These are phyloP conservation scores for Scelioninae gen. 2 DNA, from an alignment of 2,888 invertebrate species.

Conservation along the genomic window DNA sequence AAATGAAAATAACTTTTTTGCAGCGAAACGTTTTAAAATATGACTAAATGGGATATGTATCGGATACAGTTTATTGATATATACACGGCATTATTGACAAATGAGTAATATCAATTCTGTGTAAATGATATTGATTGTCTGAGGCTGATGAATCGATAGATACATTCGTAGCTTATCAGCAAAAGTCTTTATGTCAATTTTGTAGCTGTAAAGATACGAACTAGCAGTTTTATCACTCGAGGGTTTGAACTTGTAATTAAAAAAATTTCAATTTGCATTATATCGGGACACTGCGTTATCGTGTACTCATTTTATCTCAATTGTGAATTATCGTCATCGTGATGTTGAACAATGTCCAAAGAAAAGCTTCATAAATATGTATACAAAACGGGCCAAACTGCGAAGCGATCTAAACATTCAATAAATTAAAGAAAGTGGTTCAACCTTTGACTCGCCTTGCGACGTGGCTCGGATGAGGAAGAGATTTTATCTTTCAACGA, in stretches of 20 bases:
- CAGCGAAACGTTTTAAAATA: slow-evolving; percentile 16
- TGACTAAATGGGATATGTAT: slow-evolving; percentile 23
- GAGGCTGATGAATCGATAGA: slow-evolving; percentile 41
- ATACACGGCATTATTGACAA: slow-evolving; percentile 49
- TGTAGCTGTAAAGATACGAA: slow-evolving; percentile 42
- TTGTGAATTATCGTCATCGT: slow-evolving; percentile 46
- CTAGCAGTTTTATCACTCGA: slow-evolving; percentile 37
- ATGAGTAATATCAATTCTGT: slow-evolving; percentile 56
- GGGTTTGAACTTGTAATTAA: slow-evolving; percentile 24
- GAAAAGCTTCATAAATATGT: slow-evolving; percentile 40
- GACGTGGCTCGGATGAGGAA: slow-evolving; percentile 1
- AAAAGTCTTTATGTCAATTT: slow-evolving; percentile 45
- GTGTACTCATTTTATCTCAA: slow-evolving; percentile 28
- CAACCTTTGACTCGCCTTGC: slow-evolving; percentile 24
- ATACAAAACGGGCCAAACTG: slow-evolving; percentile 17
- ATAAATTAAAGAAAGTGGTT: slow-evolving; percentile 41
- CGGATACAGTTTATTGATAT: slow-evolving; percentile 44
- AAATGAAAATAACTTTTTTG: slow-evolving; percentile 25
- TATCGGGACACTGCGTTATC: slow-evolving; percentile 17
- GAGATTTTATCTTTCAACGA: slow-evolving; percentile 38
- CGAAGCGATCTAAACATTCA: slow-evolving; percentile 22
- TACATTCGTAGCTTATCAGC: slow-evolving; percentile 53
- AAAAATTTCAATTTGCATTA: slow-evolving; percentile 40
- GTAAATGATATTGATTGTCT: slow-evolving; percentile 53
- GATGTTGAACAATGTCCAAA: slow-evolving; percentile 38